phyloP scores from a whole-genome alignment of 2,113 vertebrate genomes.

The Xiphias gladius region DNA sequence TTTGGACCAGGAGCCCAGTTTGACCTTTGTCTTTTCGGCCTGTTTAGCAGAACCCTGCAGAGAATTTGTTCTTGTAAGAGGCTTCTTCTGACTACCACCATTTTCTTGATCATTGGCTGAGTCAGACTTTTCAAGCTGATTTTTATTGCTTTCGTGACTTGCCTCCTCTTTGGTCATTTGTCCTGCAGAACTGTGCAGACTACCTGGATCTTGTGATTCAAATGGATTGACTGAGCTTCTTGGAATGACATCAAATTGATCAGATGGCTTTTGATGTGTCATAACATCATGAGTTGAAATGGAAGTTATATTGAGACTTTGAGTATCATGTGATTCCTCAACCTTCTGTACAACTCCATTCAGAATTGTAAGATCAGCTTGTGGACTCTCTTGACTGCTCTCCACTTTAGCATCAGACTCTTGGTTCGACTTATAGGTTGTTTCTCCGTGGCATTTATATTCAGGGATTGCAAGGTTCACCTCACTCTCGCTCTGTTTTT shows the following conservation, averaged over 20 bases:
- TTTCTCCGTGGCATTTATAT: slow-evolving; percentile 3
- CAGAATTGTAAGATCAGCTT: slow-evolving; percentile 5
- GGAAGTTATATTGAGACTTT: slow-evolving; percentile 24
- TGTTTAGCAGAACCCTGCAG: slow-evolving; percentile 61
- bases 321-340: slow-evolving; percentile 5
- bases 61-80: slow-evolving; percentile 46
- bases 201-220: slow-evolving; percentile 28
- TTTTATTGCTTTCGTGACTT: slow-evolving; percentile 10
- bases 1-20: slow-evolving; percentile 78
- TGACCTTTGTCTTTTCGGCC: slow-evolving; percentile 56
- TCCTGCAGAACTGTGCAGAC: not conserved
- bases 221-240: not conserved
- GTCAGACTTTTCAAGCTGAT: not conserved
- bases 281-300: slow-evolving; percentile 26
- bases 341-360: not conserved
- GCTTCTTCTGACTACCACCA: slow-evolving; percentile 30
- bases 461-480: slow-evolving; percentile 33
- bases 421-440: not conserved
- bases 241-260: slow-evolving; percentile 16
- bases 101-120: slow-evolving; percentile 28
- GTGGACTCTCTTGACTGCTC: slow-evolving; percentile 26
- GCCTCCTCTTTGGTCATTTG: not conserved
- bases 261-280: slow-evolving; percentile 18
- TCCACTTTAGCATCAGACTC: not conserved
- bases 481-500: slow-evolving; percentile 29